Evolutionary conservation across 1,140 invertebrate genomes (phyloP).

Genomic region (Zophobas morio): DNA sequence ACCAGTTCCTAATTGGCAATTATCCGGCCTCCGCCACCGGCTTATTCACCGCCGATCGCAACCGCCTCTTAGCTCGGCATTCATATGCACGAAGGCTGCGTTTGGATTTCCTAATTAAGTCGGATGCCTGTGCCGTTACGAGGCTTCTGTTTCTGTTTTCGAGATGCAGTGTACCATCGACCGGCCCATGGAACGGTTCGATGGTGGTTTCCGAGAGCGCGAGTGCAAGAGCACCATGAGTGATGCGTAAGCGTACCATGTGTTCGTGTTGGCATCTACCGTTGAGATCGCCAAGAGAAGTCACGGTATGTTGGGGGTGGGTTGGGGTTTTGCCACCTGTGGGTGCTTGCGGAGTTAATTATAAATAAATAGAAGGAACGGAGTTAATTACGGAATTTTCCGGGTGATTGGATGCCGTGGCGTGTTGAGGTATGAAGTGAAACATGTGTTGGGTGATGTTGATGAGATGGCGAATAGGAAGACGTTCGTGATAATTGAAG

Average conservation of each 20-base stretch:
- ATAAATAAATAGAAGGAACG: too few relatives aligned
- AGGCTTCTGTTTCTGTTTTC: not conserved
- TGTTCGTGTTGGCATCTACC: constrained; percentile 29
- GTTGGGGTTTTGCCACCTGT: too few relatives aligned
- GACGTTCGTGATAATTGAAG: too few relatives aligned
- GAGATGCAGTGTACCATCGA: constrained; percentile 23
- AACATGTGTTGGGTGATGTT: too few relatives aligned
- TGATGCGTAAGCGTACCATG: constrained; percentile 23
- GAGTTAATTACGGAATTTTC: too few relatives aligned
- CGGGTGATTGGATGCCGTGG: too few relatives aligned
- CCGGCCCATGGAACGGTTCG: constrained; percentile 2
- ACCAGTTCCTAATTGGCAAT: too few relatives aligned
- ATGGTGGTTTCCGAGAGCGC: constrained; percentile 1
- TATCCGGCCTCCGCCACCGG: not conserved
- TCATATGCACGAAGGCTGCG: constrained; percentile 22
- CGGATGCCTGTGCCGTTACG: constrained; percentile 27
- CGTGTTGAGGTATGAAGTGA: too few relatives aligned
- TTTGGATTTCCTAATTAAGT: constrained; percentile 34
- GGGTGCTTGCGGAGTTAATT: too few relatives aligned
- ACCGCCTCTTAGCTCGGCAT: constrained; percentile 11
- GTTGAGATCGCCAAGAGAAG: constrained; percentile 18
- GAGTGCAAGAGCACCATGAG: constrained; percentile 23
- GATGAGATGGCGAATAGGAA: too few relatives aligned
- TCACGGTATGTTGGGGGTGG: constrained; percentile 14
- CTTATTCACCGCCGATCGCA: not conserved